Conservation (phyloP, 2,113 vertebrate genomes). For the Telmatochromis bifrenatus region DNA sequence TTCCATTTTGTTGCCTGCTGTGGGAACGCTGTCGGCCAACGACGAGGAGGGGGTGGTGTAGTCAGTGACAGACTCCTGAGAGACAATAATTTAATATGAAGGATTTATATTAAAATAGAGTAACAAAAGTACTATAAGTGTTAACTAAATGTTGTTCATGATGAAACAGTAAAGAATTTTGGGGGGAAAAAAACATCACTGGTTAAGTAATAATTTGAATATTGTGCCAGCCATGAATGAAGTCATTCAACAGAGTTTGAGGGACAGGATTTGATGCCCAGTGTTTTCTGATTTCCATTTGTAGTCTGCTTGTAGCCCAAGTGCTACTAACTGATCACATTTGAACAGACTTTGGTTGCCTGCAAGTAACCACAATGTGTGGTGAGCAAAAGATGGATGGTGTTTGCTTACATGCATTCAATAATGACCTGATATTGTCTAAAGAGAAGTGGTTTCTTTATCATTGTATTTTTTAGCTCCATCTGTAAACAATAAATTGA, state of each 20-base stretch:
- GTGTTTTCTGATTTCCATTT: not conserved
- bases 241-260: not conserved
- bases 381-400: not conserved
- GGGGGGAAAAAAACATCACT: rapidly evolving
- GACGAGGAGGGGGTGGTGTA: constrained; percentile 93
- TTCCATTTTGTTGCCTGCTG: constrained; percentile 89
- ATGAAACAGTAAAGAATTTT: not conserved
- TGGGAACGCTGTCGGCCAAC: constrained; percentile 87
- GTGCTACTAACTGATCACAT: not conserved
- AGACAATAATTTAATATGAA: not conserved
- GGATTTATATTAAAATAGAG: not conserved
- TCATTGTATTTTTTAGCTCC: not conserved
- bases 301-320: not conserved
- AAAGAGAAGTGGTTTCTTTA: not conserved
- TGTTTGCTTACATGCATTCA: not conserved
- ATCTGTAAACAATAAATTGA: not conserved
- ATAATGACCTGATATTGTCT: not conserved
- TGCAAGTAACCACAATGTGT: not conserved
- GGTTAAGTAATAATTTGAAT: not conserved
- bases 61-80: constrained; percentile 94
- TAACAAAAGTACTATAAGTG: not conserved
- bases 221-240: not conserved
- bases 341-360: not conserved
- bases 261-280: not conserved
- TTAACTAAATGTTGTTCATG: not conserved